These are phyloP conservation scores for Panorpa germanica DNA, from an alignment of 2,888 invertebrate genomes.

Conservation along the genomic window DNA sequence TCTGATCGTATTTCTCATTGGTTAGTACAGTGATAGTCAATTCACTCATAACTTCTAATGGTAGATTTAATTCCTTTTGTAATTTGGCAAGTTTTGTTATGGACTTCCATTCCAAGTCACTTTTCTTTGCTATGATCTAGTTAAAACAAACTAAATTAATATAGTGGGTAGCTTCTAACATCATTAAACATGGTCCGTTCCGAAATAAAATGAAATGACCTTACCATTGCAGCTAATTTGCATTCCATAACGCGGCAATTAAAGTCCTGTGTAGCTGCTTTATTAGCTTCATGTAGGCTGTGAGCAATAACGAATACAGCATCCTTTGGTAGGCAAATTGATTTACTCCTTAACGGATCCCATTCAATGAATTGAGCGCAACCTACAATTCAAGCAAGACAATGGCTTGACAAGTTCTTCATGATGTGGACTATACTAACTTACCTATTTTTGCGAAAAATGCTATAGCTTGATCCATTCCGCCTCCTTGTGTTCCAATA, in stretches of 20 bases:
- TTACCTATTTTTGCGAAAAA: slow-evolving; percentile 65
- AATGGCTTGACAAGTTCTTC: slow-evolving; percentile 1
- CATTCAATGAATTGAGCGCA: slow-evolving; percentile 88
- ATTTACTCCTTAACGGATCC: slow-evolving; percentile 59
- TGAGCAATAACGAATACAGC: slow-evolving; percentile 89
- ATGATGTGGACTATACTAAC: slow-evolving; percentile 10
- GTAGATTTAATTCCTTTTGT: slow-evolving; percentile 42
- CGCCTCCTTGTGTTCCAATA: slow-evolving; percentile 96
- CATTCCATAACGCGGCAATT: slow-evolving; percentile 93
- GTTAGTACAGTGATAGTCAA: slow-evolving; percentile 42
- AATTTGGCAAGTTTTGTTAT: slow-evolving; percentile 52
- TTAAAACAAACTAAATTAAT: slow-evolving; percentile 10
- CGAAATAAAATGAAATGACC: slow-evolving; percentile 17
- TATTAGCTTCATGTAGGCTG: slow-evolving; percentile 73
- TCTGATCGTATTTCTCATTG: slow-evolving; percentile 46
- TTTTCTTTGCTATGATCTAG: slow-evolving; percentile 45
- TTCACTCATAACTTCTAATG: slow-evolving; percentile 47
- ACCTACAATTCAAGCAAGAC: slow-evolving; percentile 25
- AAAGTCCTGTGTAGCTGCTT: slow-evolving; percentile 81
- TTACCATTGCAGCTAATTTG: slow-evolving; percentile 69
- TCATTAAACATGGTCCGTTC: neutral
- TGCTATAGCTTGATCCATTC: slow-evolving; percentile 99
- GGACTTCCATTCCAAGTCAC: slow-evolving; percentile 39
- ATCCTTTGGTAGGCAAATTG: slow-evolving; percentile 62
- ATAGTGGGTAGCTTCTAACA: neutral